A percentile compares a stretch with the other conserved stretches of the same genome.
These are phyloP conservation scores for Caenorhabditis auriculariae DNA, from an alignment of 2,888 invertebrate genomes.

Conservation along the genomic window DNA sequence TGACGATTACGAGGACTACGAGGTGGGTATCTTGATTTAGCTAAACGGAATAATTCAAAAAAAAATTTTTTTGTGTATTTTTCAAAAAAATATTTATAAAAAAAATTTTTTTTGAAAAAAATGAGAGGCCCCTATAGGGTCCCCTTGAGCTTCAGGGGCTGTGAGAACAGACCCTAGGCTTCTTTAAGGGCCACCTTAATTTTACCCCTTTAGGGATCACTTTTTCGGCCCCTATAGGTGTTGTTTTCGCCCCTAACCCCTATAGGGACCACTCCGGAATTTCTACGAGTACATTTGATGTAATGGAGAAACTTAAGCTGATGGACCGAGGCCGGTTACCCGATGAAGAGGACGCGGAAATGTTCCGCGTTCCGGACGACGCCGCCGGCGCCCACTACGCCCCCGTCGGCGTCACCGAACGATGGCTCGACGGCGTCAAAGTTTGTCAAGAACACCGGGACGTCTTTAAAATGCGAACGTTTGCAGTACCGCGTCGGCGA, in stretches of 20 bases:
- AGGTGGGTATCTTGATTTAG: conserved; percentile 25
- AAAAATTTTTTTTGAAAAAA: too few species aligned
- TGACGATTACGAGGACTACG: conserved; percentile 58
- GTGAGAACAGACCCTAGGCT: neutral
- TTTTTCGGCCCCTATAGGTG: too few species aligned
- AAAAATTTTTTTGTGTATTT: neutral
- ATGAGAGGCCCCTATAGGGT: too few species aligned
- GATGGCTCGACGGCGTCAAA: conserved; percentile 59
- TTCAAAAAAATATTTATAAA: too few species aligned
- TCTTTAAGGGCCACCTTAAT: too few species aligned
- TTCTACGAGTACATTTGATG: neutral
- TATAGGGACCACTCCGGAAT: too few species aligned
- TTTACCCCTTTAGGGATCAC: too few species aligned
- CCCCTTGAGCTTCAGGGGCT: too few species aligned
- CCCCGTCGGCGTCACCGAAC: conserved; percentile 41
- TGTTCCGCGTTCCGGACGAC: conserved; percentile 50
- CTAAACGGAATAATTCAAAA: neutral
- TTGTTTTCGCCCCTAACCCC: too few species aligned
- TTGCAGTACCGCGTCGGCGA: conserved; percentile 52
- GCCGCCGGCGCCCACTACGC: conserved; percentile 56
- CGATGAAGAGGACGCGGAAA: conserved; percentile 48
- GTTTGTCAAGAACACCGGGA: conserved; percentile 2
- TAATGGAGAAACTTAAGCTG: conserved; percentile 12
- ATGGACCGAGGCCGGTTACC: conserved; percentile 50
- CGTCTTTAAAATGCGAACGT: neutral